phyloP scores from a whole-genome alignment of 2,888 invertebrate genomes.

The Fragum sueziense region DNA sequence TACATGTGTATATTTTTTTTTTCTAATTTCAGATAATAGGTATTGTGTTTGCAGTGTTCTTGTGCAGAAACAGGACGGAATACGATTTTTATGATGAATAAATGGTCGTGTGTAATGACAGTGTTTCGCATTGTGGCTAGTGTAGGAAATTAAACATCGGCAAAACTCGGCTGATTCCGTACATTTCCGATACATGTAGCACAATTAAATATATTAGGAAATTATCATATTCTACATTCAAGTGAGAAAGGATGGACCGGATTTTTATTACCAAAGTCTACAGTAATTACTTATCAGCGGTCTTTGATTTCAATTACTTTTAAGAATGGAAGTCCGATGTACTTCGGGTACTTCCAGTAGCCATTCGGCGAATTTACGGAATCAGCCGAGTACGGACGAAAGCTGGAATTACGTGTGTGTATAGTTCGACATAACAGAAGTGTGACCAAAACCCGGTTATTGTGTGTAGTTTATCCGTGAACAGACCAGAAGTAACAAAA shows the following conservation, averaged over 20 bases:
- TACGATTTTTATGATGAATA: conserved; percentile 49
- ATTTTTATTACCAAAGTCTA: too few relatives aligned
- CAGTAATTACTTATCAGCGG: too few relatives aligned
- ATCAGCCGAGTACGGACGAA: neutral
- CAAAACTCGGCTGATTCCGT: neutral
- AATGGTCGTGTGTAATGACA: neutral
- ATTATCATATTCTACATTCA: too few relatives aligned
- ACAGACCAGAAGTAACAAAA: too few relatives aligned
- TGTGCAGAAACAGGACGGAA: conserved; percentile 67
- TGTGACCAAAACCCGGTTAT: conserved; percentile 2
- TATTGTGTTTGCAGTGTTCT: conserved; percentile 69
- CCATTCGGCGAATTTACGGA: neutral
- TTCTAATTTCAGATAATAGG: conserved; percentile 66
- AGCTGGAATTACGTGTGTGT: neutral
- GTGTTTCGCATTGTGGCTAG: neutral
- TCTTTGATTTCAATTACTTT: too few relatives aligned
- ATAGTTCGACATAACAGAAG: neutral
- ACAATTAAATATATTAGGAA: too few relatives aligned
- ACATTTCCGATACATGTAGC: too few relatives aligned
- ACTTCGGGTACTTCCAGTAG: too few relatives aligned
- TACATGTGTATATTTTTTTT: conserved; percentile 36
- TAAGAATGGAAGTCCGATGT: too few relatives aligned
- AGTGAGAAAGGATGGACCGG: too few relatives aligned
- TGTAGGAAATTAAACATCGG: neutral
- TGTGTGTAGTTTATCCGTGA: neutral